Evolutionary conservation across 92 coral and sea anemone species (phyloP).

Genomic region (Parazoanthus atlanticus): DNA sequence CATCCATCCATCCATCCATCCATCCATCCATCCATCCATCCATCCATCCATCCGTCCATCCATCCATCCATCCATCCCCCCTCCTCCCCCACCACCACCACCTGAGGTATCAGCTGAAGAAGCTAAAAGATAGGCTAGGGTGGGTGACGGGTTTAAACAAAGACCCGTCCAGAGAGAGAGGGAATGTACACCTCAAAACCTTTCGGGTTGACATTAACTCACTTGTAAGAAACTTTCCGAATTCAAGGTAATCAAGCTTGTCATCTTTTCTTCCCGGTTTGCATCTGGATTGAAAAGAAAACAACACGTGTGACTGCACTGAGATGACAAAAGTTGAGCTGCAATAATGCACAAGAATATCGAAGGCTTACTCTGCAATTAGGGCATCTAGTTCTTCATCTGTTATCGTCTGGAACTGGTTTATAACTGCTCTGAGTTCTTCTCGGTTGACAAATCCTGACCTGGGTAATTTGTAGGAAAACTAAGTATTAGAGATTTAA

Average conservation of each 20-base stretch:
- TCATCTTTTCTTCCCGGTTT: conserved; percentile 42
- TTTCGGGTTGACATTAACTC: neutral
- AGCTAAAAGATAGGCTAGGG: neutral
- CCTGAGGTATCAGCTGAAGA: too few relatives aligned
- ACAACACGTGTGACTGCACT: neutral
- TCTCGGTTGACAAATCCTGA: conserved; percentile 56
- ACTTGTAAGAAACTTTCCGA: conserved; percentile 51
- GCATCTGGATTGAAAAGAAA: conserved; percentile 38
- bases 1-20: too few relatives aligned
- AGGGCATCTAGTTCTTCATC: conserved; percentile 59
- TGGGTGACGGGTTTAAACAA: neutral
- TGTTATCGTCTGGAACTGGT: conserved; percentile 28
- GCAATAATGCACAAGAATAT: neutral
- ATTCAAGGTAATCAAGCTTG: conserved; percentile 48
- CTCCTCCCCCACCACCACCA: too few relatives aligned
- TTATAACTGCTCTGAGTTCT: conserved; percentile 42
- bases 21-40: too few relatives aligned
- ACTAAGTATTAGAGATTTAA: neutral
- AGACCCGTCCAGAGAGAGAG: neutral
- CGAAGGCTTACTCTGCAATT: conserved; percentile 51
- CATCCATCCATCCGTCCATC: too few relatives aligned
- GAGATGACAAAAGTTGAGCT: neutral
- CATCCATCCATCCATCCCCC: too few relatives aligned
- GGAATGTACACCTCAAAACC: neutral
- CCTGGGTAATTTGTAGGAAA: conserved; percentile 16